A percentile compares a stretch with the other conserved stretches of the same genome.
Conservation (phyloP, 23 tunicate species). For the Botrylloides violaceus region DNA sequence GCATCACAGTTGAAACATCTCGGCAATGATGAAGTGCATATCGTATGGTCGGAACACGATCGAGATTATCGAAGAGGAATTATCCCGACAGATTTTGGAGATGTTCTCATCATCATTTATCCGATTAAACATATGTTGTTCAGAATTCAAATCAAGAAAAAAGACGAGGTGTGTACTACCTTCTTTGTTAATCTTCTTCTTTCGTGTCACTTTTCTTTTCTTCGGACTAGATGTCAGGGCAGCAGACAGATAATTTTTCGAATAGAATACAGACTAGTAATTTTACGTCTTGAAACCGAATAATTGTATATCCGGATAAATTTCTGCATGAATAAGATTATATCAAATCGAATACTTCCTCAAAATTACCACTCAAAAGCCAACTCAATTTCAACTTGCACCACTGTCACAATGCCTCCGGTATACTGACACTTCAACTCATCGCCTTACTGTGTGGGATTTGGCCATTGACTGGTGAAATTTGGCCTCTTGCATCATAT, state of each 20-base stretch:
- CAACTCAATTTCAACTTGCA: no score
- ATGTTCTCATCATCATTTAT: slow-evolving; percentile 87
- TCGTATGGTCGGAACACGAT: slow-evolving; percentile 91
- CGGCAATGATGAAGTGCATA: slow-evolving; percentile 97
- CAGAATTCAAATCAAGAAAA: slow-evolving; percentile 75
- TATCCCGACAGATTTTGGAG: slow-evolving; percentile 92
- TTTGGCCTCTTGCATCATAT: no score
- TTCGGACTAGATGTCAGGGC: no score
- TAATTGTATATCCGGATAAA: not conserved
- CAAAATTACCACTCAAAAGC: no score
- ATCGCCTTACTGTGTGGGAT: no score
- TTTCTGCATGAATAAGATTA: no score
- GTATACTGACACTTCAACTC: no score
- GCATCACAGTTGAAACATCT: slow-evolving; percentile 59
- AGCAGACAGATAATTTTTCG: no score
- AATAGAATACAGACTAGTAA: not conserved
- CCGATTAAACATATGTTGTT: slow-evolving; percentile 68
- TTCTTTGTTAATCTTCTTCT: not conserved
- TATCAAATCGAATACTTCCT: no score
- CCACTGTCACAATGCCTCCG: no score
- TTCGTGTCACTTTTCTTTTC: not conserved
- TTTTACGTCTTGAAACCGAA: not conserved
- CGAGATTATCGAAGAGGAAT: slow-evolving; percentile 84
- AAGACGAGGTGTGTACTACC: slow-evolving; percentile 40
- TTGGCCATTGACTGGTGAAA: no score